Evolutionary conservation across 2,113 vertebrate species (phyloP), one percentile per base, ranked within the genome.

Genomic region (Engraulis encrasicolus): DNA sequence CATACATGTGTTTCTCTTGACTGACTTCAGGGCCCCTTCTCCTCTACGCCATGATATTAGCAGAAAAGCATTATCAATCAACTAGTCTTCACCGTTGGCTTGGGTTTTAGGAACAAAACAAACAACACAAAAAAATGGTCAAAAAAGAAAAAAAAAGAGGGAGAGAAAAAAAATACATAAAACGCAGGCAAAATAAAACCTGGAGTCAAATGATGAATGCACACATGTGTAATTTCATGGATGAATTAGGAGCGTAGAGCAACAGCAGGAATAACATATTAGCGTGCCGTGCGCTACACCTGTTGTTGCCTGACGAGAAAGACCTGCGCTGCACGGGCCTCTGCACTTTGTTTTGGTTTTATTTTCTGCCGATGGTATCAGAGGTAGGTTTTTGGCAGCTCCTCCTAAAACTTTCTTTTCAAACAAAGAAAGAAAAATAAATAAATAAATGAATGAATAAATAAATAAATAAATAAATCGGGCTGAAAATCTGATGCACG

Each of bases 201-300:
- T 88, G 61, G 6, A 87, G 89, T 90, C 81, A 7, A 86, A 93
- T 93, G 91, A 94, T 93, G 88, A 93, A 94, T 93, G 90, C 90
- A 92, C 91, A 93, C 88, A 86, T 83, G 89, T 89, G 92, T 89
- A 90, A 94, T 95, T 94, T 94, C 92, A 95, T 81, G 93, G 91
- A 90, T 94, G 91, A 94, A 93, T 92, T 94, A 92, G 86, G 86
- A 89, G 81, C 87, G 90, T 90, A 89, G 90, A 93, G 91, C 91
- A 93, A 93, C 89, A 93, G 89, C 87, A 84, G 89, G 80, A 82
- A 85, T 88, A 87, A 90, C 87, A 58, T 87, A 88, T 84, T 88
- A n/a, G 88, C 86, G 88, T 87, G 85, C 88, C 86, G 88, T 87
- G 85, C 85, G 89, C 91, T 93, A 89, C 91, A 93, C 92, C 91